phyloP scores from a whole-genome alignment of 2,113 vertebrate genomes.

The Macrotis lagotis region DNA sequence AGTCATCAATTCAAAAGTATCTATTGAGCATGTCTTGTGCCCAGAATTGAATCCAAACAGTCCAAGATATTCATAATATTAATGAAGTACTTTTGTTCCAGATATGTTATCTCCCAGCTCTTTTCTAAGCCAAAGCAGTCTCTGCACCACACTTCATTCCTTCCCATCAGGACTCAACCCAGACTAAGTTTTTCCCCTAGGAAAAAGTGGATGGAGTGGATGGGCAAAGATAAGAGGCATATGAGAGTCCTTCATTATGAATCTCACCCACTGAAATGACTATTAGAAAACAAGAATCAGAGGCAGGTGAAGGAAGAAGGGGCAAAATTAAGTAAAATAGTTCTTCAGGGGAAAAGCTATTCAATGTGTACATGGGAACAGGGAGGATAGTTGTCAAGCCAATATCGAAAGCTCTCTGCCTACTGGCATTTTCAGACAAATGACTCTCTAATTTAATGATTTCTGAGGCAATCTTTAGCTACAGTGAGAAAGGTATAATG shows the following conservation, averaged over 20 bases:
- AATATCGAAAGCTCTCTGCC: background rate
- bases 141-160: background rate
- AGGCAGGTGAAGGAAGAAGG: constrained; percentile 35
- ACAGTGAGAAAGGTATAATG: background rate
- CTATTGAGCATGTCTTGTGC: background rate
- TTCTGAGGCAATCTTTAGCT: background rate
- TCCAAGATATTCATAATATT: constrained; percentile 3
- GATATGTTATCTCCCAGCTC: background rate
- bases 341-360: background rate
- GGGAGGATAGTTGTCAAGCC: background rate
- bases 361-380: background rate
- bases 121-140: background rate
- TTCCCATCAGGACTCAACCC: background rate
- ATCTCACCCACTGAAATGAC: background rate
- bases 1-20: background rate
- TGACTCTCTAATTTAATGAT: background rate
- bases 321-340: background rate
- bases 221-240: background rate
- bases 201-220: background rate
- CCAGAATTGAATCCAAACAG: background rate
- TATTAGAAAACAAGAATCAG: background rate
- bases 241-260: background rate
- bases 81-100: background rate
- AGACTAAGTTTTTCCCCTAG: background rate
- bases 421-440: background rate